phyloP scores from a whole-genome alignment of 2,113 vertebrate genomes.

The Gopherus flavomarginatus region DNA sequence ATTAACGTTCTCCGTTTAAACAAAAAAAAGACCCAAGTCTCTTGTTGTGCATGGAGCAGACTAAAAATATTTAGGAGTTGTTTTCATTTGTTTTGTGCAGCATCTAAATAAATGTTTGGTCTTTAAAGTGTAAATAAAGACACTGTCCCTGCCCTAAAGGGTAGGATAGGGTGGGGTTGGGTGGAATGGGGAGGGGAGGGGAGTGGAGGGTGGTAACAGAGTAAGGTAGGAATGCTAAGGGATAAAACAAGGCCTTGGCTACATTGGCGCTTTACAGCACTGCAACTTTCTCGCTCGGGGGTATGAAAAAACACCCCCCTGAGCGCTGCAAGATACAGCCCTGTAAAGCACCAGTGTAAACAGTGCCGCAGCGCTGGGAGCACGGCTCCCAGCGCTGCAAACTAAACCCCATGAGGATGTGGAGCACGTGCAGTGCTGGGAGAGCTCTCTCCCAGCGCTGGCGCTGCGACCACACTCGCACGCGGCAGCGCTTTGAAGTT shows the following conservation, averaged over 20 bases:
- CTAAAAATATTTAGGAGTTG: conserved; percentile 7
- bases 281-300: no score
- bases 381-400: no score
- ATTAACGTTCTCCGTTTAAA: neutral
- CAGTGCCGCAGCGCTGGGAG: no score
- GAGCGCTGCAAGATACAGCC: no score
- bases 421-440: no score
- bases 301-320: no score
- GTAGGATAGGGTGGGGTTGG: neutral
- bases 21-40: neutral
- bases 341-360: no score
- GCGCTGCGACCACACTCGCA: no score
- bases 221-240: neutral
- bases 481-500: no score
- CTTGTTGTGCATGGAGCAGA: neutral
- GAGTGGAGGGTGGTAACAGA: neutral
- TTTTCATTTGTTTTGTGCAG: conserved; percentile 54
- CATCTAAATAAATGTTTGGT: conserved; percentile 4
- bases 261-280: no score
- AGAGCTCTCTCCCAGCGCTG: no score
- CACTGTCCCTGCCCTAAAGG: conserved; percentile 51
- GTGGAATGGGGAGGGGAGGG: neutral
- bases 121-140: conserved; percentile 39
- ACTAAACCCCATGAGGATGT: no score
- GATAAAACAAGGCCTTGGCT: neutral